Conservation (phyloP, 2,888 invertebrate genomes). For the Anodontia alba region DNA sequence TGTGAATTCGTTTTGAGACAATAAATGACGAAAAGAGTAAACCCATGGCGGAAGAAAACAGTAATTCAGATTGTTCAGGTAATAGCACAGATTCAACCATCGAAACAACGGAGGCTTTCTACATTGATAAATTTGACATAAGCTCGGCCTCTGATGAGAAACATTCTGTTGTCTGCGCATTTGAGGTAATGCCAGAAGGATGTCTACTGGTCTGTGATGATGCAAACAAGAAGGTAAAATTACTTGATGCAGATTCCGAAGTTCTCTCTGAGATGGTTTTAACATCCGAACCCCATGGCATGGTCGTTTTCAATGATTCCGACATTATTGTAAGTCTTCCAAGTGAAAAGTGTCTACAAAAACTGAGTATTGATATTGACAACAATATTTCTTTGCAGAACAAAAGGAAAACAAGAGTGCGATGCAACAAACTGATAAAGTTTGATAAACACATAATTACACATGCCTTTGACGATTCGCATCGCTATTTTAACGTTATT, state of each 20-base stretch:
- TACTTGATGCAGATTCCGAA: neutral
- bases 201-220: neutral
- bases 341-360: neutral
- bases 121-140: too few species aligned
- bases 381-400: neutral
- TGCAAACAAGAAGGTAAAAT: neutral
- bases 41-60: too few species aligned
- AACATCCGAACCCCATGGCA: neutral
- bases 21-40: too few species aligned
- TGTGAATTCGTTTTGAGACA: too few species aligned
- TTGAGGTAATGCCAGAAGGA: neutral
- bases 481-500: conserved; percentile 1
- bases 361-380: neutral
- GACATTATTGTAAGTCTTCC: neutral
- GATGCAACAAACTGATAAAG: neutral
- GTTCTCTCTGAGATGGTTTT: neutral
- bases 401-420: neutral
- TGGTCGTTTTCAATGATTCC: neutral
- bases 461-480: neutral
- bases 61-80: too few species aligned
- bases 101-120: too few species aligned
- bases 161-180: neutral
- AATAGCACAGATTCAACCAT: too few species aligned
- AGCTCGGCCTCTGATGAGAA: too few species aligned
- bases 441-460: neutral